Conservation (phyloP, 2,113 vertebrate species). For the Ptilonorhynchus violaceus region DNA sequence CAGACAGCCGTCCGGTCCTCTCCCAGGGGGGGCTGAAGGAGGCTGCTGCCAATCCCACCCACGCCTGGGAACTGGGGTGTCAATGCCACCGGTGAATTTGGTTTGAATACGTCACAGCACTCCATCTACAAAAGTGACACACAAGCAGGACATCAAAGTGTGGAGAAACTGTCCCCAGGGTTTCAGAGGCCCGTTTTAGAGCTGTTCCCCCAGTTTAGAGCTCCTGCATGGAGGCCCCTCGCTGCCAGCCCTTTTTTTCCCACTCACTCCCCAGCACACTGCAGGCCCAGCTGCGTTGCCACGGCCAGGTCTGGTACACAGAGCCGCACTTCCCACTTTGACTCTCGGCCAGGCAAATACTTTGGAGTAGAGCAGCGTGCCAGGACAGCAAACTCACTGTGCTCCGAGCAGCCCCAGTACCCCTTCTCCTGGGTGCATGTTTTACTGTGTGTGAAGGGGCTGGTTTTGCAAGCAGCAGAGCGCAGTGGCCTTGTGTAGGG, state of each 20-base stretch:
- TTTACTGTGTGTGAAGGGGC: neutral
- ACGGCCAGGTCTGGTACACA: fast-evolving
- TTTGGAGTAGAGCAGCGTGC: fast-evolving
- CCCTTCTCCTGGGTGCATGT: neutral
- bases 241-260: neutral
- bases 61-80: fast-evolving
- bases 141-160: neutral
- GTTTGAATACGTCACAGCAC: fast-evolving
- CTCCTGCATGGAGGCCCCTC: neutral
- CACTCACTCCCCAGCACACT: fast-evolving
- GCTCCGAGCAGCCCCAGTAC: neutral
- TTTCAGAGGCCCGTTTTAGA: neutral
- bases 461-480: neutral
- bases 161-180: neutral
- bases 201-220: neutral
- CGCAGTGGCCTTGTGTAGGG: fast-evolving
- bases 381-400: neutral
- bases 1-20: neutral
- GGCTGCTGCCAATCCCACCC: neutral
- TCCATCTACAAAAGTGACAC: neutral
- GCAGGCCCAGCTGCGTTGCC: neutral
- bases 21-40: fast-evolving
- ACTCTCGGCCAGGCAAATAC: neutral
- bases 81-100: fast-evolving
- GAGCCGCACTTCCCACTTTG: fast-evolving